Conservation (phyloP, 2,888 invertebrate genomes). For the Leptinotarsa tumamoca region DNA sequence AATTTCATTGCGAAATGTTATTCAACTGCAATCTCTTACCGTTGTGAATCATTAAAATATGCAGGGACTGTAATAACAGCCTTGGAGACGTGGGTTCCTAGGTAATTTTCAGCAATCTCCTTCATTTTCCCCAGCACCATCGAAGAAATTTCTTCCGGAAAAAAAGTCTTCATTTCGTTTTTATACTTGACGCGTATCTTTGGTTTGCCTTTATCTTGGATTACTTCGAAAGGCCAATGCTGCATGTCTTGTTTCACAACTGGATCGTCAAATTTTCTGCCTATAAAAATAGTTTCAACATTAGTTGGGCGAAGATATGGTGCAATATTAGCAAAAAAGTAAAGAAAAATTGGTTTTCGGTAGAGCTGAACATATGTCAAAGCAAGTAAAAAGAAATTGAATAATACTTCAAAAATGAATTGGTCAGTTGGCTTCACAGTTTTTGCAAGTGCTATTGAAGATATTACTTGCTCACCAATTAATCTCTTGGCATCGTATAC, state of each 20-base stretch:
- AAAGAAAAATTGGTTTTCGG: too few species aligned
- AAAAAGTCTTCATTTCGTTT: constrained; percentile 65
- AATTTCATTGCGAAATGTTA: not conserved
- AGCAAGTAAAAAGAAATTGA: too few species aligned
- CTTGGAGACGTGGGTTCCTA: constrained; percentile 64
- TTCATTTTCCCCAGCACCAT: constrained; percentile 75
- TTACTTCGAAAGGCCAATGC: constrained; percentile 74
- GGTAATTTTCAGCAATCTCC: constrained; percentile 67
- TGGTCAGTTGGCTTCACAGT: too few species aligned
- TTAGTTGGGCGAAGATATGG: too few species aligned
- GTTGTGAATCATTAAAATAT: constrained; percentile 76
- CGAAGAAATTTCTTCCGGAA: constrained; percentile 69
- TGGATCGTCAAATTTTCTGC: constrained; percentile 74
- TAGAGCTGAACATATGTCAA: too few species aligned
- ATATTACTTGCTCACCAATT: constrained; percentile 28
- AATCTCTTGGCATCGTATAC: constrained; percentile 78
- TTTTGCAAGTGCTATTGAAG: not conserved
- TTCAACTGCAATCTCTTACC: constrained; percentile 52
- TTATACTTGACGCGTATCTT: constrained; percentile 65
- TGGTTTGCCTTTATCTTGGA: constrained; percentile 67
- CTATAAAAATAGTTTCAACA: constrained; percentile 60
- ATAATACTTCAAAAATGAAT: too few species aligned
- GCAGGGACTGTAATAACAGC: constrained; percentile 73
- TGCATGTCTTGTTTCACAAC: constrained; percentile 75
- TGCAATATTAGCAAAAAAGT: too few species aligned